Evolutionary conservation across 2,113 vertebrate genomes (phyloP), one percentile per base, ranked within the genome.

Genomic region (Pedetes capensis): DNA sequence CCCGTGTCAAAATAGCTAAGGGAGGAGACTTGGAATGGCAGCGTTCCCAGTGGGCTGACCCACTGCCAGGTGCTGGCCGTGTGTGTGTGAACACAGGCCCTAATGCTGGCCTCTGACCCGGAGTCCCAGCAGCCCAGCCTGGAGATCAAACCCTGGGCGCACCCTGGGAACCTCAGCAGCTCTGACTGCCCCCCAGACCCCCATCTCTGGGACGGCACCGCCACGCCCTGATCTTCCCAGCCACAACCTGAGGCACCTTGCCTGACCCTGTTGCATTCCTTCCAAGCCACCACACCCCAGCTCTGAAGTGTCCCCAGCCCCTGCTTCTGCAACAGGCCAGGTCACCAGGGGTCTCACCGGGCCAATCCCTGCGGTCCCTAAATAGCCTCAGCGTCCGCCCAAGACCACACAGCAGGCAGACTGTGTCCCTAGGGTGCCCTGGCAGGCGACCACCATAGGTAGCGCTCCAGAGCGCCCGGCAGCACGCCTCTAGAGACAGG

Each of bases 381-480:
- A 1, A 2, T 10, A 12, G 6, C 23, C 34, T 39, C 20, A 29
- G 59, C 37, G 61, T 49, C 83, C 4, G 2, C 34, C 42, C 39
- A 6, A 55, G 94, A 61, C 29, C 29, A 1, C n/a, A 0, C 3
- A 11, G 2, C 20, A 1, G 8, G 14, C 10, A 29, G 27, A 9
- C 79, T 29, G 34, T 32, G 51, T 34, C 42, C 74, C 10, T 25
- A 1, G 3, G 53, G 29, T 49, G 8, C 61, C 27, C 53, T 2
- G 2, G 5, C 66, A 3, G n/a, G 5, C 32, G 37, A 5, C 71
- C 32, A 1, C 17, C 6, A n/a, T 0, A 2, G 12, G 0, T 18
- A 3, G 18, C 29, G 2, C 2, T n/a, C n/a, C n/a, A n/a, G n/a
- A 8, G 1, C 0, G 0, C 80, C 84, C 66, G 1, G 53, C 0